These are phyloP conservation scores for Gallinago paraguaiae DNA, from an alignment of 2,113 vertebrate species.

Conservation along the genomic window DNA sequence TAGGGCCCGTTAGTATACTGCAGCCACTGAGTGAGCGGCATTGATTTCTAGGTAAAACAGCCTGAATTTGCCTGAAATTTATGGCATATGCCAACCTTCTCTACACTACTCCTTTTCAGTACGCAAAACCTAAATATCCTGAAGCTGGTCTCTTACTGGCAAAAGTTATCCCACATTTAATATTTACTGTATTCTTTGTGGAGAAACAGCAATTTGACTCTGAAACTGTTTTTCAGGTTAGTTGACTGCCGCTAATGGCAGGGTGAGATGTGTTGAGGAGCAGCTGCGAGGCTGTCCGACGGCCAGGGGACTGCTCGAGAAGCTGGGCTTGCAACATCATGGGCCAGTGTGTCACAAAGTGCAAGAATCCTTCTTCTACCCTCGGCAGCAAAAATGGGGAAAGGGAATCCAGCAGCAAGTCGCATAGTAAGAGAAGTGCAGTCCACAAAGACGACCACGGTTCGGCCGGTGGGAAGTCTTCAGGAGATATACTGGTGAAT, in stretches of 20 bases:
- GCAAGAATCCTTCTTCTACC: slow-evolving; percentile 97
- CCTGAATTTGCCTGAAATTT: slow-evolving; percentile 14
- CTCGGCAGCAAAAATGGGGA: slow-evolving; percentile 98
- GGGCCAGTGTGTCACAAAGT: slow-evolving; percentile 99
- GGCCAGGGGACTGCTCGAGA: slow-evolving; percentile 76
- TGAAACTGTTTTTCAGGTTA: slow-evolving; percentile 68
- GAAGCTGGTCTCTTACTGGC: neutral
- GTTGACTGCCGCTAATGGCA: slow-evolving; percentile 79
- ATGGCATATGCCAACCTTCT: slow-evolving; percentile 2
- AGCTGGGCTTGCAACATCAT: slow-evolving; percentile 82
- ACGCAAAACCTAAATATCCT: slow-evolving; percentile 19
- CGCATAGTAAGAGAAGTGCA: slow-evolving; percentile 85
- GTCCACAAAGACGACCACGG: slow-evolving; percentile 86
- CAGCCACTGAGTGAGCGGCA: slow-evolving; percentile 37
- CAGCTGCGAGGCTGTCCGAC: slow-evolving; percentile 79
- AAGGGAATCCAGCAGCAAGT: slow-evolving; percentile 88
- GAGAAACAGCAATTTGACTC: slow-evolving; percentile 10
- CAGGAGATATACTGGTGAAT: slow-evolving; percentile 88
- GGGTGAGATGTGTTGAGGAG: slow-evolving; percentile 86
- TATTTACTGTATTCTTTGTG: neutral
- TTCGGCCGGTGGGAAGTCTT: slow-evolving; percentile 78
- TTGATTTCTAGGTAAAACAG: slow-evolving; percentile 50
- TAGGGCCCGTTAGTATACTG: slow-evolving; percentile 33
- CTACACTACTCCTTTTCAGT: slow-evolving; percentile 47
- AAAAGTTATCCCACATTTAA: neutral